Evolutionary conservation across 2,888 invertebrate genomes (phyloP), one percentile per base, ranked within the genome.

Genomic region (Megamerina dolium): DNA sequence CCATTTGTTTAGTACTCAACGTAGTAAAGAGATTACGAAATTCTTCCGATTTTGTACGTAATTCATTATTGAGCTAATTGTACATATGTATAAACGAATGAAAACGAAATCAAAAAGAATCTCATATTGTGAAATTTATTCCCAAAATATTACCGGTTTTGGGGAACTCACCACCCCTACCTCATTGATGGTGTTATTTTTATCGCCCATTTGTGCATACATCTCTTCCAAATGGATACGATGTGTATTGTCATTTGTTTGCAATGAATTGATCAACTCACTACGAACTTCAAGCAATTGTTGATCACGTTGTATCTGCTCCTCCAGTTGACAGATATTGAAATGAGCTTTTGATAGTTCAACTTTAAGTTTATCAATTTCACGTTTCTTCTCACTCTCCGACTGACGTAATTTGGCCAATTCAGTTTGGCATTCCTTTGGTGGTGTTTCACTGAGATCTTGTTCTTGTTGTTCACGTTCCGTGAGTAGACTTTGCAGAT

Each of bases 41-140:
- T 40, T 66, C 63, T 29, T 65, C 64, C 0, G 58, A 56, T 35
- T 62, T 65, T 0, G 57, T 51, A 3, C 50, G 40, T 23, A 70
- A 38, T 37, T 70, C 61, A 27, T 53, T 51, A n/a, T 53, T 61
- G 2, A 68, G 50, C 71, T 63, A 42, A n/a, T n/a, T n/a, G 18
- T 49, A 44, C 17, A 5, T 18, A 12, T 10, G 14, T 13, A 13
- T 5, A 39, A 32, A 13, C 2, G n/a, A n/a, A n/a, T n/a, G n/a
- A n/a, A n/a, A n/a, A n/a, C n/a, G n/a, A n/a, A n/a, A n/a, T n/a
- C n/a, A n/a, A n/a, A n/a, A n/a, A n/a, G n/a, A n/a, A n/a, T n/a
- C n/a, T n/a, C n/a, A n/a, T n/a, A n/a, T n/a, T n/a, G n/a, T n/a
- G n/a, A n/a, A n/a, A n/a, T n/a, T n/a, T n/a, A n/a, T n/a, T n/a